Evolutionary conservation across 53 echinoderm and acorn worm species (phyloP), one percentile per base, ranked within the genome.

Genomic region (Crossaster papposus): DNA sequence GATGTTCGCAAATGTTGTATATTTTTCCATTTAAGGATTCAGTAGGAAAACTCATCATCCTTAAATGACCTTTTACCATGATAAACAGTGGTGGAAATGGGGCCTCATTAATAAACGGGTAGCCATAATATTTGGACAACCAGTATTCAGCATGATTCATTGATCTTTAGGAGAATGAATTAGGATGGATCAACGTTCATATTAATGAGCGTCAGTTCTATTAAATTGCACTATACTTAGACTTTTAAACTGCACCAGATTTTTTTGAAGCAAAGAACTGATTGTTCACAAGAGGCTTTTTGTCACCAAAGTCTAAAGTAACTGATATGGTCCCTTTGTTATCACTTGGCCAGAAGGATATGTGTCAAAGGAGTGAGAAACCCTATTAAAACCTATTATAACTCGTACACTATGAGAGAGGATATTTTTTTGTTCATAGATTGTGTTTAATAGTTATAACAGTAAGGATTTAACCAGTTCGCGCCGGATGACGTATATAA

Each of bases 121-220:
- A 79, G 79, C 29, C 79, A 79, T 79, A 79, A 79, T 79, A 79
- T 79, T 79, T 79, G 79, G 79, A 50, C 79, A 79, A 26, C 51
- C 51, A 15, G 51, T 52, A 52, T 52, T 52, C 24, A 79, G 52
- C 13, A 29, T 50, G 79, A 79, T 79, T 79, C 52, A 52, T 79
- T 50, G 28, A 26, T 79, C 79, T 79, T n/a, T 51, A 14, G 36
- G 28, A 14, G 15, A 31, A 36, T 20, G 36, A 36, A 74, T 74
- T 74, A 74, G 18, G 75, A 74, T 36, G 14, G 32, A 71, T 26
- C 22, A 24, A 1, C 28, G 11, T 68, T 4, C 22, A 10, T 68
- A 11, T 1, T 18, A 28, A n/a, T n/a, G 68, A 68, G 68, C 26
- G n/a, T 68, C 17, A 24, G n/a, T 68, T 68, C 28, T 23, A n/a